A percentile compares a stretch with the other conserved stretches of the same genome.
These are phyloP conservation scores for Thrips palmi DNA, from an alignment of 1,140 invertebrate genomes.

Conservation along the genomic window DNA sequence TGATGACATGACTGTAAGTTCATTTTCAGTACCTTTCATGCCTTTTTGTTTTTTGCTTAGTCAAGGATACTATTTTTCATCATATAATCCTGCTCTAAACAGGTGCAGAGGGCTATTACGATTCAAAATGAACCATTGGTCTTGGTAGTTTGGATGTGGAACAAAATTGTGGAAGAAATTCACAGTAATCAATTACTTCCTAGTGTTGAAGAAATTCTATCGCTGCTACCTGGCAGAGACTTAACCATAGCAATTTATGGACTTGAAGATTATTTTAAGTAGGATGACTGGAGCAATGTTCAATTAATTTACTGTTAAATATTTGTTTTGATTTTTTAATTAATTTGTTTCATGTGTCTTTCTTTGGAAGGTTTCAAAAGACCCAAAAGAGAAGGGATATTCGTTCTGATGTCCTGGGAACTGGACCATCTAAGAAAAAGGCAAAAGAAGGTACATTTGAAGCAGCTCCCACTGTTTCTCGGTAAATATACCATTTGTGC, in stretches of 20 bases:
- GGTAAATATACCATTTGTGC: conserved; percentile 7
- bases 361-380: conserved; percentile 11
- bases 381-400: conserved; percentile 16
- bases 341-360: conserved; percentile 5
- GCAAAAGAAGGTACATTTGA: conserved; percentile 11
- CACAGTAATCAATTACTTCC: too few species aligned
- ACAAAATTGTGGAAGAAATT: too few species aligned
- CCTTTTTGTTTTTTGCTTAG: too few species aligned
- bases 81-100: too few species aligned
- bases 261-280: conserved; percentile 27
- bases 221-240: conserved; percentile 19
- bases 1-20: too few species aligned
- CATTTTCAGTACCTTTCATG: too few species aligned
- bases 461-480: conserved; percentile 1
- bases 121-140: too few species aligned
- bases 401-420: conserved; percentile 11
- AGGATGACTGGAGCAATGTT: conserved; percentile 15
- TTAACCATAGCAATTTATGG: conserved; percentile 26
- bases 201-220: too few species aligned
- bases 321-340: conserved; percentile 1
- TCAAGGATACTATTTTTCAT: too few species aligned
- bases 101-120: too few species aligned
- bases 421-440: conserved; percentile 13
- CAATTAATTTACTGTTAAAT: conserved; percentile 2
- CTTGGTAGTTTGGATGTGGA: too few species aligned